Conservation (phyloP, 2,113 vertebrate species). For the Grallaria varia region DNA sequence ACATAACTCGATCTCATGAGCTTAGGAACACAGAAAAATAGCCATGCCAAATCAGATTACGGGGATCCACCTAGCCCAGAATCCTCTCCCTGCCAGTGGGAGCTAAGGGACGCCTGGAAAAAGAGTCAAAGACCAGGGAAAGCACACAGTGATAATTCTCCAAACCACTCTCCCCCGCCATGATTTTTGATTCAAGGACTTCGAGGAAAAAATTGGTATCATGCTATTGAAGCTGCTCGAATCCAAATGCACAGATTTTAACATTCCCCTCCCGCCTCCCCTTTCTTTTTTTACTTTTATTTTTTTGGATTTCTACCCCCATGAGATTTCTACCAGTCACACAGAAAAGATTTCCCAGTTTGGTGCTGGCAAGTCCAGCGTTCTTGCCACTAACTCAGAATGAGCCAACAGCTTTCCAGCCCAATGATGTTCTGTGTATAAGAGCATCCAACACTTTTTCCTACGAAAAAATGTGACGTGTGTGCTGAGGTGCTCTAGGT, state of each 20-base stretch:
- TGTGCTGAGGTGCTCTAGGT: conserved; percentile 62
- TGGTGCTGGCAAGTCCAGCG: conserved; percentile 55
- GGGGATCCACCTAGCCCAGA: conserved; percentile 56
- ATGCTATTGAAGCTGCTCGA: not conserved
- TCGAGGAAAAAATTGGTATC: conserved; percentile 34
- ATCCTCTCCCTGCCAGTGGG: conserved; percentile 54
- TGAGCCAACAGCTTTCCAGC: conserved; percentile 50
- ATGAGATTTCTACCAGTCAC: conserved; percentile 32
- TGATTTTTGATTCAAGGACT: conserved; percentile 49
- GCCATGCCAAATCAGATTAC: conserved; percentile 70
- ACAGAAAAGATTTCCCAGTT: conserved; percentile 50
- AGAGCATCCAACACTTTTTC: conserved; percentile 67
- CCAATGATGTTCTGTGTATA: conserved; percentile 39
- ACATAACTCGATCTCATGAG: conserved; percentile 55
- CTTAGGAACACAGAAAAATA: conserved; percentile 66
- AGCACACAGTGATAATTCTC: conserved; percentile 45
- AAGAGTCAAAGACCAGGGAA: conserved; percentile 43
- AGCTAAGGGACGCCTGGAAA: conserved; percentile 37
- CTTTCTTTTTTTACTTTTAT: too few relatives aligned
- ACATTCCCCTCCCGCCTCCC: not conserved
- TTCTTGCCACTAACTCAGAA: conserved; percentile 52
- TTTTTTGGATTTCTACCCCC: conserved; percentile 38
- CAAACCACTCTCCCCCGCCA: conserved; percentile 52
- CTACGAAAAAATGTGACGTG: conserved; percentile 29
- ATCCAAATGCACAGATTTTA: conserved; percentile 60